Base-by-base conservation (phyloP, 2,888 invertebrate genomes). In the Megastigmus dorsalis region DNA sequence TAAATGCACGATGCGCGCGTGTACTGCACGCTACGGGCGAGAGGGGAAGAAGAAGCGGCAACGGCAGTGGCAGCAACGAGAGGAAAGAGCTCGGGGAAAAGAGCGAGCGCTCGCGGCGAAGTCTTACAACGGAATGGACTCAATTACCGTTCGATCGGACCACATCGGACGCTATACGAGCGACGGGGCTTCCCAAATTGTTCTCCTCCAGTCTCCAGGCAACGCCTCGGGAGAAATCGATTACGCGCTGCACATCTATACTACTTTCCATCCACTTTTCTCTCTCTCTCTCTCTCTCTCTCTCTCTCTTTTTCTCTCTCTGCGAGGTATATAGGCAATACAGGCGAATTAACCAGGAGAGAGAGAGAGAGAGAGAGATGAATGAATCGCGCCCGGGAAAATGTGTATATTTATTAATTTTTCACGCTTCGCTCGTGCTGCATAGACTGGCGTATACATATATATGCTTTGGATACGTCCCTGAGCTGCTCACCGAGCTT, bases 111-210 rank as follows among this genome's bases (percentile, higher is more conserved):
- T n/a, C n/a, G n/a, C 20, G 59, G 28, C 20, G 70, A 75, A 75
- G 67, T 75, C 75, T 68, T 75, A 75, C 50, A 67, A 75, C 15
- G 67, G 57, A 71, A 67, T 55, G 75, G 71, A 75, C 75, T 75
- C 75, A 75, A 75, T 75, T 75, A 75, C 68, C 45, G 70, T 65
- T 75, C 70, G 65, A 65, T 75, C 70, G 74, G 74, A 68, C 74
- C 62, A 23, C 67, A 62, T 10, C 20, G 20, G 57, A 50, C 54
- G n/a, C n/a, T n/a, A n/a, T n/a, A n/a, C n/a, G n/a, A n/a, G n/a
- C n/a, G 62, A 43, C 62, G 67, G 52, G 75, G 75, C 63, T 72
- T 72, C 75, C 65, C 50, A 75, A 75, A 75, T 75, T 75, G 71
- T 75, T 71, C 75, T 71, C 50, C 38, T 50, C n/a, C 65, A 74